Conservation (phyloP, 2,888 invertebrate species). For the Chrysomela aeneicollis region DNA sequence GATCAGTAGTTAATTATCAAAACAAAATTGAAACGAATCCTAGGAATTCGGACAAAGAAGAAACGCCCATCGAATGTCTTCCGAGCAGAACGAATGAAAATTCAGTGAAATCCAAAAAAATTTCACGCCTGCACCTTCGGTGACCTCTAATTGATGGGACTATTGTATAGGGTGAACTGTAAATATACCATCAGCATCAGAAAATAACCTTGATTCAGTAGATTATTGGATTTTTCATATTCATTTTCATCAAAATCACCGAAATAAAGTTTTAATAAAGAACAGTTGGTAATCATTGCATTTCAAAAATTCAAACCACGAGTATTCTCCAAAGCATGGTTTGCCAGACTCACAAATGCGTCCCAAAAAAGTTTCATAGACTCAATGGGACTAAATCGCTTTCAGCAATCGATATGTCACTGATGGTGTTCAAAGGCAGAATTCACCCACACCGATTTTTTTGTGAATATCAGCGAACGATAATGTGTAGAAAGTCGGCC, state of each 20-base stretch:
- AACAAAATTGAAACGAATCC: background rate
- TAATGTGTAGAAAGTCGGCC: slow-evolving; percentile 22
- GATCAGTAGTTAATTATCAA: background rate
- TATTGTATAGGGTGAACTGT: too few relatives aligned
- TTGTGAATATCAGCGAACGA: slow-evolving; percentile 20
- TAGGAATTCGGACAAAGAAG: background rate
- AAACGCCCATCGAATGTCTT: background rate
- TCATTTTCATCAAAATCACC: slow-evolving; percentile 31
- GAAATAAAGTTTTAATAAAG: too few relatives aligned
- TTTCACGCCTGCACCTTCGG: background rate
- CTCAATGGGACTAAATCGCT: too few relatives aligned
- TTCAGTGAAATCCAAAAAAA: background rate
- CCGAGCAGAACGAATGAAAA: background rate
- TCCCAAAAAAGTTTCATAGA: too few relatives aligned
- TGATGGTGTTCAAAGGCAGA: slow-evolving; percentile 14
- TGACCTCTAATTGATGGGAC: background rate
- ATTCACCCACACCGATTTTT: slow-evolving; percentile 26
- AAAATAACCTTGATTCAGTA: slow-evolving; percentile 20
- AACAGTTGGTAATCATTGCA: too few relatives aligned
- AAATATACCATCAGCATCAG: too few relatives aligned
- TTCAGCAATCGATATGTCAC: slow-evolving; percentile 15
- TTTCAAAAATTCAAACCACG: too few relatives aligned
- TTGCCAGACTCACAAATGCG: too few relatives aligned
- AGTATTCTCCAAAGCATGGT: too few relatives aligned
- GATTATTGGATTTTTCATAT: slow-evolving; percentile 13